Evolutionary conservation across 2,888 invertebrate species (phyloP), one percentile per base, ranked within the genome.

Genomic region (Petrophora chlorosata): DNA sequence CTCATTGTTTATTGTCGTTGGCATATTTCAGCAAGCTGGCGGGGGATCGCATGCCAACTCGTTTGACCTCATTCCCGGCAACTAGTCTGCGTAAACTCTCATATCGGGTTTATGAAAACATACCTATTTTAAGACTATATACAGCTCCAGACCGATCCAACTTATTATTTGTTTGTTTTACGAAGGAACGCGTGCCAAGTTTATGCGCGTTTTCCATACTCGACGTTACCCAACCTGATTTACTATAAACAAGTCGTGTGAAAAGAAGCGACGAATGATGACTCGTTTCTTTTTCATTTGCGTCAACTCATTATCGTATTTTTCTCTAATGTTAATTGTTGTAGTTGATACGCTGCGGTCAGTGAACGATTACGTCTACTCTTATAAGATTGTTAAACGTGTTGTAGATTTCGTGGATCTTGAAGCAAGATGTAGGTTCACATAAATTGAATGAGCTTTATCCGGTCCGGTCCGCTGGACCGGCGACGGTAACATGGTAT

Each of bases 71-170:
- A 85, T 88, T 88, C 81, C 73, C 72, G 74, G 67, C 76, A 56
- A 80, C 81, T 80, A 80, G 81, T 79, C 84, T 84, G 83, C 76
- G 83, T 86, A 84, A 83, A 85, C 82, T 85, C 80, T 80, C 82
- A 82, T 84, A 85, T 87, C 79, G 82, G 75, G 71, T 76, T 81
- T 84, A 86, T 84, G 82, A 85, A 86, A 85, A 86, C 85, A 85
- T 69, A 70, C 59, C 80, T 89, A 88, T 87, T 86, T 87, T 83
- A 79, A 86, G 81, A 72, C 64, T 65, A 70, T 70, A 71, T 78
- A 79, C 73, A 77, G 72, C 73, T 62, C 64, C 78, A 77, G 76
- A 79, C 77, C 72, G 75, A 76, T 79, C 69, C 75, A 75, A 78
- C 73, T 75, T 77, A 81, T 79, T 83, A 82, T 84, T 82, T 84